Percentiles rank a stretch among this genome's conserved stretches.
Conservation (phyloP, 2,888 invertebrate genomes). For the Allacma fusca region DNA sequence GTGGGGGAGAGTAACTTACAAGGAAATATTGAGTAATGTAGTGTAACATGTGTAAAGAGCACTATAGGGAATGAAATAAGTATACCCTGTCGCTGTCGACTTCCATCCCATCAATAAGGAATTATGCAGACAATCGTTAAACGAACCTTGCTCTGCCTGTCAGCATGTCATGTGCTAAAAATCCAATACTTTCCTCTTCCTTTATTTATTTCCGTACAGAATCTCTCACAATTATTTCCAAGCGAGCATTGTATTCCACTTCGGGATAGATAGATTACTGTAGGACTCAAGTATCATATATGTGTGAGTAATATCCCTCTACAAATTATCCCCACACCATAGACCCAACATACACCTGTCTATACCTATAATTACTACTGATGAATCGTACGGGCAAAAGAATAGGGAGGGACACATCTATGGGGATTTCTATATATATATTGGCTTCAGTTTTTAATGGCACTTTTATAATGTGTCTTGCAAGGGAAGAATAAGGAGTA, state of each 20-base stretch:
- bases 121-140: neutral
- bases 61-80: neutral
- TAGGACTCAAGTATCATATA: neutral
- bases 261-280: neutral
- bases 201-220: constrained; percentile 3
- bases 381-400: no score
- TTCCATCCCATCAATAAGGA: neutral
- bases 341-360: no score
- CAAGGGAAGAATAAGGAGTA: neutral
- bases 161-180: neutral
- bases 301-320: neutral
- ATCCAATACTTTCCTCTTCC: constrained; percentile 7
- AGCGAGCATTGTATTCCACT: neutral
- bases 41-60: no score
- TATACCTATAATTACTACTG: no score
- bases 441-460: no score
- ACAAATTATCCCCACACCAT: no score
- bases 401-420: no score
- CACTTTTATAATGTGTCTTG: no score
- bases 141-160: neutral
- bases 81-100: neutral
- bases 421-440: no score
- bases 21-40: no score
- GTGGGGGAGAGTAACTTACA: no score
- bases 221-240: neutral